These are phyloP conservation scores for Watsonalla cultraria DNA, from an alignment of 2,888 invertebrate genomes.

Conservation along the genomic window DNA sequence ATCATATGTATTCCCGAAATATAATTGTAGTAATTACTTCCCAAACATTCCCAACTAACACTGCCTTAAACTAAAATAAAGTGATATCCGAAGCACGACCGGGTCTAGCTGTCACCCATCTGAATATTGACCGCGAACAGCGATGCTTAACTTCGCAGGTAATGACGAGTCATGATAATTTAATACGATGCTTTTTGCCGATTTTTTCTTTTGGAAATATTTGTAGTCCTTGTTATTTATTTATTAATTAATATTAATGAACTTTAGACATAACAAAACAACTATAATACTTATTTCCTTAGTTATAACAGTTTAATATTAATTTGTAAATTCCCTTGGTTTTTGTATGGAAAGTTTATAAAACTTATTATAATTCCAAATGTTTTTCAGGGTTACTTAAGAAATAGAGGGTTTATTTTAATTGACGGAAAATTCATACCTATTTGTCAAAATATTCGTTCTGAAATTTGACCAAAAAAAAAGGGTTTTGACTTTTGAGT, in stretches of 20 bases:
- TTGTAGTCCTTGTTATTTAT: neutral
- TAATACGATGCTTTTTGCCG: neutral
- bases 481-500: no score
- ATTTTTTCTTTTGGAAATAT: neutral
- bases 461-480: no score
- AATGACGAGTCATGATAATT: no score
- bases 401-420: no score
- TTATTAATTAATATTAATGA: neutral
- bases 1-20: no score
- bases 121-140: no score
- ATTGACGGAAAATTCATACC: no score
- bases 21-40: slow-evolving; percentile 4
- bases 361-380: neutral
- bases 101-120: no score
- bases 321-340: neutral
- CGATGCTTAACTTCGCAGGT: no score
- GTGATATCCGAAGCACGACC: no score
- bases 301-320: neutral
- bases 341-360: neutral
- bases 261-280: no score
- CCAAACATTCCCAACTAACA: slow-evolving; percentile 13
- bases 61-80: neutral
- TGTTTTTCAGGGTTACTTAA: neutral
- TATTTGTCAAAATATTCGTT: no score
- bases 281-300: neutral